Percentiles rank a stretch among this genome's conserved stretches.
phyloP scores from a whole-genome alignment of 2,888 invertebrate genomes.

The Dicranocentrus wangi region DNA sequence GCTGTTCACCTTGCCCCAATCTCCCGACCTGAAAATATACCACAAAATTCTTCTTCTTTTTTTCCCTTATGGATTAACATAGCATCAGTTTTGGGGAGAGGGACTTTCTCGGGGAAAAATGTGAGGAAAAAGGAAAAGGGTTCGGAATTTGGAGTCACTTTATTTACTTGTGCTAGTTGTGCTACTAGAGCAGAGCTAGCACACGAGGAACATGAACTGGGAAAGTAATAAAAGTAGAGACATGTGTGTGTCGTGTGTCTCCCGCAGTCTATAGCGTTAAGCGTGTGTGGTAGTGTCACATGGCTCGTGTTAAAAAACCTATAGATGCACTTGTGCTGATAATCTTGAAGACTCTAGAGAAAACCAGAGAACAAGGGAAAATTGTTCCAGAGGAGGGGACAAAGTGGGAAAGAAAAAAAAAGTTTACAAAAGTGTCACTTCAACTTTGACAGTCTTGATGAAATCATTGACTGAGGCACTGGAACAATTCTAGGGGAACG shows the following conservation, averaged over 20 bases:
- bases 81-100: no score
- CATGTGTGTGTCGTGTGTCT: no score
- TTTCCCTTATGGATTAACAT: no score
- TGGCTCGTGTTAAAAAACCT: no score
- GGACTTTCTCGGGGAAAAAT: no score
- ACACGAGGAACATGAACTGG: not conserved
- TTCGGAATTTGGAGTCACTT: constrained; percentile 23
- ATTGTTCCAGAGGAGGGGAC: no score
- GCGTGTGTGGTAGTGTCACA: no score
- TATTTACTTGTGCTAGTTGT: constrained; percentile 38
- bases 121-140: not conserved
- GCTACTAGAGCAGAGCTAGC: not conserved
- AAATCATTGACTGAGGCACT: constrained; percentile 63
- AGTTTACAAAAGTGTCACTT: constrained; percentile 64
- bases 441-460: constrained; percentile 64
- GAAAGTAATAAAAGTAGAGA: no score
- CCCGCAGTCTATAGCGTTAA: no score
- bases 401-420: constrained; percentile 1
- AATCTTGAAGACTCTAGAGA: no score
- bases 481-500: constrained; percentile 19
- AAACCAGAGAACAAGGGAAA: no score
- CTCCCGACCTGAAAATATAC: constrained; percentile 5
- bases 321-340: no score
- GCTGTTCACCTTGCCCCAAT: constrained; percentile 23
- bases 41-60: constrained; percentile 12